phyloP scores from a whole-genome alignment of 2,797 vertebrate genomes.

The Streptopelia turtur region DNA sequence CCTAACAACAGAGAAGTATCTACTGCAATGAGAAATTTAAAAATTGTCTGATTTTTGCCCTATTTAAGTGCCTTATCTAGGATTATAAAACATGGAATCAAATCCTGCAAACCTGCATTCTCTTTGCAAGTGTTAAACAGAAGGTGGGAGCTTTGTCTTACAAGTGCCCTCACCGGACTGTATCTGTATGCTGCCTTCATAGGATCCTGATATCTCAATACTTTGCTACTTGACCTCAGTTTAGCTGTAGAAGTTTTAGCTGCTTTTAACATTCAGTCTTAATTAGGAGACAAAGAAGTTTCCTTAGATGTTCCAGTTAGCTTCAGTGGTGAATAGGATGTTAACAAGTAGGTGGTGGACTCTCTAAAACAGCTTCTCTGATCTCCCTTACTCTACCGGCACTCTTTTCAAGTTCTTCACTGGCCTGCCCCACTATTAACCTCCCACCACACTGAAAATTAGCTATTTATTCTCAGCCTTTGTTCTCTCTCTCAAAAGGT shows the following conservation, averaged over 20 bases:
- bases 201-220: not conserved
- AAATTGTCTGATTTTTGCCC: not conserved
- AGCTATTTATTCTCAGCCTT: constrained; percentile 54
- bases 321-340: not conserved
- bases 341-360: constrained; percentile 42
- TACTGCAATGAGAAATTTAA: not conserved
- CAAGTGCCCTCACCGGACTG: not conserved
- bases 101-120: not conserved
- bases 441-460: constrained; percentile 41
- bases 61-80: not conserved
- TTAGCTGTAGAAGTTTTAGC: not conserved
- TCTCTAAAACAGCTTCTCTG: constrained; percentile 1
- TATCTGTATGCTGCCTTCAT: not conserved
- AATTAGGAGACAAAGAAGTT: constrained; percentile 38
- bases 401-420: constrained; percentile 33
- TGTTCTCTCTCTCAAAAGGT: constrained; percentile 32
- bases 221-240: not conserved
- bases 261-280: constrained; percentile 24
- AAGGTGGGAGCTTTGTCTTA: not conserved
- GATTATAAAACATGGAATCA: not conserved
- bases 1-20: not conserved
- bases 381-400: not conserved
- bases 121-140: not conserved
- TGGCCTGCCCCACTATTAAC: constrained; percentile 52
- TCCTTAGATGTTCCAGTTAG: constrained; percentile 5